Conservation (phyloP, 2,113 vertebrate species). For the Spilogale gracilis region DNA sequence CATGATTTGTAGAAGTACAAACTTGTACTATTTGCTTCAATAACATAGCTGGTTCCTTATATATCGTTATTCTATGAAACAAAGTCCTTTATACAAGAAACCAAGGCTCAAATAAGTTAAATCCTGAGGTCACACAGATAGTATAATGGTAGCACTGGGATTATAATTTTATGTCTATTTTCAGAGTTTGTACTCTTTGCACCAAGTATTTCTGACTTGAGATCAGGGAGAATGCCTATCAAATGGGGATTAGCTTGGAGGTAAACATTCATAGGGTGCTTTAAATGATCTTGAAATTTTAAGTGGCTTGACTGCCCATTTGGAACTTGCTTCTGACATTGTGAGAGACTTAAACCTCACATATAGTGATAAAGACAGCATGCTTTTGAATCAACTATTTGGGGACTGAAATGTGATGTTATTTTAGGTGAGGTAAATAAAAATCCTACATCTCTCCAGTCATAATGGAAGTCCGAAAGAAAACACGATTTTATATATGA, state of each 20-base stretch:
- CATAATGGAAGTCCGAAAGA: conserved; percentile 34
- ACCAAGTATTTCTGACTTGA: neutral
- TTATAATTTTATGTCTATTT: neutral
- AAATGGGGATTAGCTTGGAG: neutral
- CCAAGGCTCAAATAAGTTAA: neutral
- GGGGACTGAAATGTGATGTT: neutral
- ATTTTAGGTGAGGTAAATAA: conserved; percentile 53
- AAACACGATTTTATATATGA: conserved; percentile 49
- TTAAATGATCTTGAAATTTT: conserved; percentile 50
- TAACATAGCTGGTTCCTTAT: neutral
- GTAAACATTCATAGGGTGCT: neutral
- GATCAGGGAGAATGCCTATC: neutral
- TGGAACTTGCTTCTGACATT: conserved; percentile 29
- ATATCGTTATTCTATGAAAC: neutral
- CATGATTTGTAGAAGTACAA: neutral
- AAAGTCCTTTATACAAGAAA: neutral
- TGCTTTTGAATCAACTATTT: conserved; percentile 35
- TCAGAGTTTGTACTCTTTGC: neutral
- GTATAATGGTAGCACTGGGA: neutral
- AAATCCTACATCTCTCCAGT: neutral
- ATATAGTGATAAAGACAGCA: neutral
- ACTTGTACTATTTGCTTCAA: neutral
- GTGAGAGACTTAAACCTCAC: conserved; percentile 7
- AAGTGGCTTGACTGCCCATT: conserved; percentile 19
- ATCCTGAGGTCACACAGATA: neutral